Base-by-base conservation (phyloP, 2,888 invertebrate genomes). In the Pseudococcus jackbeardsleyi region DNA sequence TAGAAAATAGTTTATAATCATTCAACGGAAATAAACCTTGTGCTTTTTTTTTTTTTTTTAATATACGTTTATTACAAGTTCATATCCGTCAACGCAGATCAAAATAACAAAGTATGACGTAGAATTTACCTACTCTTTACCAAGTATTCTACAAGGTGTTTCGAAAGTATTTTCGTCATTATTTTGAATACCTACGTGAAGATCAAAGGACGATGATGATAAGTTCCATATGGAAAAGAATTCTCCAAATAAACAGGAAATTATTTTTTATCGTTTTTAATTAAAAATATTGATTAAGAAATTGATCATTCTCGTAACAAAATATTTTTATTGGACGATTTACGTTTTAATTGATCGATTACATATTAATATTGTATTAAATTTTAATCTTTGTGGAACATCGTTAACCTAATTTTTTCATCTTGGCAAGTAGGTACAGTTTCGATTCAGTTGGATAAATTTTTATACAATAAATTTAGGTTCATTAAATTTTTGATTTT, bases 31-130 rank as follows among this genome's bases (percentile, higher is more conserved):
- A 72, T 17, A 72, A 72, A 72, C 72, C 72, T 72, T 72, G 72
- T 72, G 72, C 72, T 72, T 72, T 72, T 72, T 72, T 33, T 33
- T 33, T 33, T 33, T 33, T 33, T 72, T 72, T 33, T 4, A 72
- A 72, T 72, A 72, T 64, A 64, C 72, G 33, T 72, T 39, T 72
- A 72, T 33, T 72, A 33, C 72, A 33, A 72, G 72, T 72, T 72
- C 72, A 72, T 72, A 72, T 72, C 72, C 72, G 72, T 72, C 72
- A 72, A 72, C 72, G 39, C 33, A 72, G 72, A 72, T 72, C 72
- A 72, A 72, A 72, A 72, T 72, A 72, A 72, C 72, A 72, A 72
- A 72, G 72, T 72, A 72, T 72, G 72, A 72, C 72, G 72, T 72
- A 72, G 72, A 72, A 72, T 72, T 72, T 72, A 72, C 72, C 72